Percentiles rank a stretch among this genome's conserved stretches.
phyloP scores from a whole-genome alignment of 2,113 vertebrate genomes.

The Strigops habroptila region DNA sequence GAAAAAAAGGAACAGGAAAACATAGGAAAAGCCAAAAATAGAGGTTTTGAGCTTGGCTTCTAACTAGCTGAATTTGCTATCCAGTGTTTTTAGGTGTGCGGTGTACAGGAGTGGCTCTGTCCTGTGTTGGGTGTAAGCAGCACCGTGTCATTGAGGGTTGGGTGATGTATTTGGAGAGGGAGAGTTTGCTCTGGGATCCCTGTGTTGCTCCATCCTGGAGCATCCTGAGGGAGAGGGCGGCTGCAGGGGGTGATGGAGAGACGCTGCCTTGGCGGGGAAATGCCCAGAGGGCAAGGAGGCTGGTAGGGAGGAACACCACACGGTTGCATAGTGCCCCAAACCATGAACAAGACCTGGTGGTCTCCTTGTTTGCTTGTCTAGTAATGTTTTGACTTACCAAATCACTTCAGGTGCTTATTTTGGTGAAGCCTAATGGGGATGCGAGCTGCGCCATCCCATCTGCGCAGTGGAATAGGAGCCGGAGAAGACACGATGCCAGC shows the following conservation, averaged over 20 bases:
- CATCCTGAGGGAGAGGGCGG: accelerated
- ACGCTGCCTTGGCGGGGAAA: not conserved
- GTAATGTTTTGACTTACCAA: not conserved
- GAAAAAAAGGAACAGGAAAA: not conserved
- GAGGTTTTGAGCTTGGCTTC: conserved; percentile 15
- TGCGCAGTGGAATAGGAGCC: not conserved
- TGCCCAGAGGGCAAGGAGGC: accelerated
- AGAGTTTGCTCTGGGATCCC: not conserved
- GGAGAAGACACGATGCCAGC: accelerated
- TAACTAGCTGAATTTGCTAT: not conserved
- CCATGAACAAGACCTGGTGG: not conserved
- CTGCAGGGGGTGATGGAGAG: accelerated
- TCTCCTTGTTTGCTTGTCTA: conserved; percentile 1
- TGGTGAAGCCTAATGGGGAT: not conserved
- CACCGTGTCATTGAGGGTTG: not conserved
- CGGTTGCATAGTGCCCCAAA: not conserved
- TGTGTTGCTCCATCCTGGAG: not conserved
- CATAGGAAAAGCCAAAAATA: conserved; percentile 17
- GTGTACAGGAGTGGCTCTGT: not conserved
- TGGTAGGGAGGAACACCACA: accelerated
- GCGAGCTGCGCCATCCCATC: not conserved
- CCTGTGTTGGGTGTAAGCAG: accelerated
- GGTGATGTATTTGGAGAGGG: not conserved
- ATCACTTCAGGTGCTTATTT: not conserved
- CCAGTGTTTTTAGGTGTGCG: not conserved